These are phyloP conservation scores for Boloria selene DNA, from an alignment of 2,888 invertebrate genomes.

Conservation along the genomic window DNA sequence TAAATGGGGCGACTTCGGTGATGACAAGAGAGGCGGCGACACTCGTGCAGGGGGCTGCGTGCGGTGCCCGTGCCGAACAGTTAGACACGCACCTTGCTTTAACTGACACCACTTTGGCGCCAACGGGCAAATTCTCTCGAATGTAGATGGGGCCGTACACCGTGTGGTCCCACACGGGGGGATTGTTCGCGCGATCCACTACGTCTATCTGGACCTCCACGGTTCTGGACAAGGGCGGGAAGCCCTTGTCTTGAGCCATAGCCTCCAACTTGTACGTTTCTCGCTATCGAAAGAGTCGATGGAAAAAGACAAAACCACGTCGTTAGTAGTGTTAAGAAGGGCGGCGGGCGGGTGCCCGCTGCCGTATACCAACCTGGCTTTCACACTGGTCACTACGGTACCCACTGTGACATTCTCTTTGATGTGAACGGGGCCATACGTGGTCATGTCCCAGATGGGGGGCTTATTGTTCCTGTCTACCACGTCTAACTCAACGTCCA, in stretches of 20 bases:
- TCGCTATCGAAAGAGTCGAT: conserved; percentile 89
- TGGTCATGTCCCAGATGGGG: conserved; percentile 96
- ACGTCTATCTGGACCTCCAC: conserved; percentile 99
- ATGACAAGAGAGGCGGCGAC: conserved; percentile 42
- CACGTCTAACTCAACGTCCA: conserved; percentile 98
- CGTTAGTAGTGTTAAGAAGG: conserved; percentile 85
- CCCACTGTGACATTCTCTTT: conserved; percentile 99
- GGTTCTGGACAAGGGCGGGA: conserved; percentile 96
- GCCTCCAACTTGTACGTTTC: conserved; percentile 99
- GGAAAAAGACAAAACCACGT: conserved; percentile 86
- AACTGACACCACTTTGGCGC: conserved; percentile 98
- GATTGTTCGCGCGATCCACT: conserved; percentile 98
- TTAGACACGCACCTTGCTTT: conserved; percentile 97
- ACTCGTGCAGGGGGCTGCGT: conserved; percentile 83
- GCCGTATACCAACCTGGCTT: conserved; percentile 96
- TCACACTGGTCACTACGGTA: conserved; percentile 98
- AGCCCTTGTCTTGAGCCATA: conserved; percentile 98
- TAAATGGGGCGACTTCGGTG: conserved; percentile 14
- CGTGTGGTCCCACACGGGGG: conserved; percentile 97
- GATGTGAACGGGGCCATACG: conserved; percentile 98
- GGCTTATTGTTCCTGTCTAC: conserved; percentile 99
- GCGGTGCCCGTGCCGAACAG: conserved; percentile 83
- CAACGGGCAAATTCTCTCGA: conserved; percentile 98
- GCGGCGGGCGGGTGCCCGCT: conserved; percentile 77
- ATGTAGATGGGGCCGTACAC: conserved; percentile 98